Evolutionary conservation across 2,113 vertebrate species (phyloP), one percentile per base, ranked within the genome.

Genomic region (Uropsilus gracilis): DNA sequence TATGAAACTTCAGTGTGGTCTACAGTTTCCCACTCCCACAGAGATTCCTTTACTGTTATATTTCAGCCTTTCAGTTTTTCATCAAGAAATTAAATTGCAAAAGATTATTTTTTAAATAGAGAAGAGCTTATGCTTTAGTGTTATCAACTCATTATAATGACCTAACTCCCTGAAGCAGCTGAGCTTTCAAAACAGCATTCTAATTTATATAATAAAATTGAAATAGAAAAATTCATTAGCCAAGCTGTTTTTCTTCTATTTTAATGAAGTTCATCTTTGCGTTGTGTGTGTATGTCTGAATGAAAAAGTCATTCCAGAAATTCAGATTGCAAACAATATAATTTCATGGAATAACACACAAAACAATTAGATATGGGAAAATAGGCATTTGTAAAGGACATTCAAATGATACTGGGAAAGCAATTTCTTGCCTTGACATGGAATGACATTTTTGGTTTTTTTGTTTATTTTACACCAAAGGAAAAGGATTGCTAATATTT

Each of bases 191-290:
- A 87, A 90, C 24, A 34, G 50, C 90, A 76, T 96, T 96, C 69
- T 64, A 80, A 73, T 30, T 57, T 78, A 84, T 28, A 86, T 83
- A 24, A 48, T 86, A 82, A 73, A 92, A 57, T 86, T 92, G 24
- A 94, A 95, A 89, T 89, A 86, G 89, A 97, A 91, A 94, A 96
- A 93, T 90, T 97, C 42, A 94, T 94, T 95, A 95, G 89, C 72
- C 93, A 78, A 92, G 24, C 91, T 75, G 4, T 92, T 73, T 95
- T 95, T 96, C 82, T 89, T 94, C 82, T 89, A 16, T 82, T 88
- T 92, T 95, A 96, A 90, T 97, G 81, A 91, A 37, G 42, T 76
- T 93, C 94, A 48, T 82, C 68, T 73, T 92, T 83, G 32, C 93
- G 8, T 48, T 48, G 32, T 63, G 53, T 68, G 44, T 46, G 55